A percentile compares a stretch with the other conserved stretches of the same genome.
phyloP scores from a whole-genome alignment of 2,797 vertebrate species.

The Gila robusta region DNA sequence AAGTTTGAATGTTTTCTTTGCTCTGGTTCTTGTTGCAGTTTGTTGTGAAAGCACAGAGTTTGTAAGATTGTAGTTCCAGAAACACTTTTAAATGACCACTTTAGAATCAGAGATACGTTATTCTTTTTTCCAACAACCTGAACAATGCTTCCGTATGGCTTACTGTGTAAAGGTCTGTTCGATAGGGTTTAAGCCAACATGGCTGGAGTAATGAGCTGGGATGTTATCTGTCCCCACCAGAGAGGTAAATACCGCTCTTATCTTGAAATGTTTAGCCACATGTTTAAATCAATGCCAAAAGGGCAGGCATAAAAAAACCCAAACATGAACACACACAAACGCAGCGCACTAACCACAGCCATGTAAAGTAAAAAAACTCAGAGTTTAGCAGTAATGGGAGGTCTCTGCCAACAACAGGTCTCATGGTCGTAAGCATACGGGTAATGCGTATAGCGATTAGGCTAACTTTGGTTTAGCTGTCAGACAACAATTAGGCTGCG shows the following conservation, averaged over 20 bases:
- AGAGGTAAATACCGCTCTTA: constrained; percentile 76
- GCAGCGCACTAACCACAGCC: constrained; percentile 62
- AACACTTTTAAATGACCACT: constrained; percentile 54
- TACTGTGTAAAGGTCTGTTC: constrained; percentile 60
- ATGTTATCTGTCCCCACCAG: constrained; percentile 77
- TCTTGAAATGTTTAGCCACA: constrained; percentile 82
- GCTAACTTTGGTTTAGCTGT: constrained; percentile 50
- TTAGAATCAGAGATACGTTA: constrained; percentile 53
- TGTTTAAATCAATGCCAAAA: constrained; percentile 78
- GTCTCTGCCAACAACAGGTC: constrained; percentile 44
- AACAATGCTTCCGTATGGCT: constrained; percentile 56
- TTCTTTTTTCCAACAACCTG: constrained; percentile 51
- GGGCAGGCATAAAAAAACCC: constrained; percentile 63
- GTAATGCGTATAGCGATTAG: constrained; percentile 43
- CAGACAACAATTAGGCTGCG: constrained; percentile 16
- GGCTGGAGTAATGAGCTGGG: constrained; percentile 75
- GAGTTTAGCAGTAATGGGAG: constrained; percentile 46
- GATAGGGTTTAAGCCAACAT: constrained; percentile 70
- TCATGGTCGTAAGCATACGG: constrained; percentile 45
- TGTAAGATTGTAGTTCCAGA: constrained; percentile 12
- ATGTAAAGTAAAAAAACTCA: constrained; percentile 64
- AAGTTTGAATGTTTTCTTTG: not conserved
- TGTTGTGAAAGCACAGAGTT: constrained; percentile 25
- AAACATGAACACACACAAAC: constrained; percentile 11
- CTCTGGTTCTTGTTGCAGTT: not conserved